Base-by-base conservation (phyloP, 2,888 invertebrate species). In the Acrobasis repandana region DNA sequence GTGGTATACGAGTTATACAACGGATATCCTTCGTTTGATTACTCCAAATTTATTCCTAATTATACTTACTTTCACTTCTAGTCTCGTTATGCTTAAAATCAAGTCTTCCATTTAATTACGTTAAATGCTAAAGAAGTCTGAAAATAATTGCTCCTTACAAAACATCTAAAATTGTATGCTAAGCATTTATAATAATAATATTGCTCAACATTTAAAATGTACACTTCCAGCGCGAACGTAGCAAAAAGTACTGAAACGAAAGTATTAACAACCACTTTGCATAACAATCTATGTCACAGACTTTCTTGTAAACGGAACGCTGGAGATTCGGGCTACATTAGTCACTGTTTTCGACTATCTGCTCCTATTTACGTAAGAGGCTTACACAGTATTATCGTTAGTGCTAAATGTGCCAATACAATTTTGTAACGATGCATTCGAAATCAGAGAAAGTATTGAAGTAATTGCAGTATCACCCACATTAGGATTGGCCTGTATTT, bases 231-330 rank as follows among this genome's bases (percentile, higher is more conserved):
- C 10, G 14, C 52, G 3, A n/a, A 16, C 52, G 36, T 36, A 10
- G 34, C 33, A 36, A 36, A 52, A 36, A 36, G 34, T 52, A 52
- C 36, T 52, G 36, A 52, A 52, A 52, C 52, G 34, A 52, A 52
- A 52, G 49, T 20, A 20, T 49, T 18, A 49, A 49, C 49, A 34
- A 85, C 84, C 82, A 83, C 75, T 85, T 87, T 86, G 86, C 88
- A 86, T 86, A 86, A 89, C 82, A 83, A 84, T 82, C 73, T 65
- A 73, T 80, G 79, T 76, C 81, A 73, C 76, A 74, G 43, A 77
- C 81, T 81, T 80, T 79, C 81, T 75, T 79, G 73, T 68, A 79
- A 82, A 82, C 80, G 77, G 82, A 83, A 84, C 82, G 78, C 68
- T 69, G 70, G 76, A n/a, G n/a, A 85, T 86, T 85, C 71, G 74